phyloP scores from a whole-genome alignment of 2,113 vertebrate genomes.

The Okapia johnstoni region DNA sequence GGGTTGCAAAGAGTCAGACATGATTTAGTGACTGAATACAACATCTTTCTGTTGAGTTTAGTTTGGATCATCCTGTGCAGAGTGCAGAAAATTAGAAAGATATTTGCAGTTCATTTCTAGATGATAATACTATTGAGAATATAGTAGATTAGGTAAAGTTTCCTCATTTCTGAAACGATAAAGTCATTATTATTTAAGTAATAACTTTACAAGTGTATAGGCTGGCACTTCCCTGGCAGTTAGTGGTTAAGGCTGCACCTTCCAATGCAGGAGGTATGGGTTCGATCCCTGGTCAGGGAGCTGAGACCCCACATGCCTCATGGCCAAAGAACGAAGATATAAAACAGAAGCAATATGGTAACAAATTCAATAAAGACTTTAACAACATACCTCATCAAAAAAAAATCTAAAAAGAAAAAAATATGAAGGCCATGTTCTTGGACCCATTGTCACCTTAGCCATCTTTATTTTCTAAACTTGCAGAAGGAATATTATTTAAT shows the following conservation, averaged over 20 bases:
- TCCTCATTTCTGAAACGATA: not conserved
- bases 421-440: no score
- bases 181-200: not conserved
- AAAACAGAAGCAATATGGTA: not conserved
- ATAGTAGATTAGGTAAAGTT: not conserved
- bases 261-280: not conserved
- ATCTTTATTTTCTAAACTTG: not conserved
- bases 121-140: not conserved
- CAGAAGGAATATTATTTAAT: not conserved
- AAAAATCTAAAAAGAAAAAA: not conserved
- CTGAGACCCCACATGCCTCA: not conserved
- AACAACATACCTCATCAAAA: not conserved
- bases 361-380: not conserved
- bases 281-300: not conserved
- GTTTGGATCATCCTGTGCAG: not conserved
- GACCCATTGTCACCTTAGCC: not conserved
- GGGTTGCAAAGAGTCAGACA: accelerated
- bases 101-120: not conserved
- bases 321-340: not conserved
- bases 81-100: not conserved
- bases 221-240: not conserved
- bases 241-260: not conserved
- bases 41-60: not conserved
- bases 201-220: not conserved
- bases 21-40: not conserved